Conservation (phyloP, 2,797 vertebrate genomes). For the Xiphorhynchus erythropygius region DNA sequence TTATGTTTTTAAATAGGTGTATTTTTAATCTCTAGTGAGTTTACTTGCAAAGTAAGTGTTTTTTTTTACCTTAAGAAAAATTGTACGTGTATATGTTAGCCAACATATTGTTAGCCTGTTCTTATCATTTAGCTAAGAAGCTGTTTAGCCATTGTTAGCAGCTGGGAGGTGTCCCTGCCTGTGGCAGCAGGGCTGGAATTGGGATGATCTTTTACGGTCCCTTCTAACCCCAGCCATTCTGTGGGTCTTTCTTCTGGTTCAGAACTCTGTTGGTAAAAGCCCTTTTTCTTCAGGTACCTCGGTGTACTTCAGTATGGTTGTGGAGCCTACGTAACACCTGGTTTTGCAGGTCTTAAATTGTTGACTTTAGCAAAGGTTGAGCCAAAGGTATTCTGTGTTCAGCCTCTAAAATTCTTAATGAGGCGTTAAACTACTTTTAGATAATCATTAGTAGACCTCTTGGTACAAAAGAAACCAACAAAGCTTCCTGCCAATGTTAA, state of each 20-base stretch:
- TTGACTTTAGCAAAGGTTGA: background rate
- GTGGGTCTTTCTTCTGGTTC: background rate
- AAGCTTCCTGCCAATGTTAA: background rate
- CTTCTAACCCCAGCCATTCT: background rate
- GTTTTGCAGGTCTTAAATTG: background rate
- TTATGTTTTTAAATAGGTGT: background rate
- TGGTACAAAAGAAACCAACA: background rate
- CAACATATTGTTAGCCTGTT: background rate
- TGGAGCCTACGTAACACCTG: background rate
- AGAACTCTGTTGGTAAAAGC: background rate
- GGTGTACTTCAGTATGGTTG: background rate
- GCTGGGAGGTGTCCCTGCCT: background rate
- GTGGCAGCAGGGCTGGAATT: background rate
- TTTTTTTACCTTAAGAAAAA: background rate
- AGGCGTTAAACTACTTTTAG: background rate
- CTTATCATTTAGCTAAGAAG: background rate
- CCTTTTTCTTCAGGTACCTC: background rate
- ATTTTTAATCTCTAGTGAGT: background rate
- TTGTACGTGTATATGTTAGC: fast-evolving
- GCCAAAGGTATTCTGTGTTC: background rate
- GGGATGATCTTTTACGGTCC: background rate
- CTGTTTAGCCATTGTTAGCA: background rate
- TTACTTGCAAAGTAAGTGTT: background rate
- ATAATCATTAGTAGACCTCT: background rate
- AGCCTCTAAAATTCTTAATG: background rate